phyloP scores from a whole-genome alignment of 2,888 invertebrate genomes.

The Aphidius colemani region DNA sequence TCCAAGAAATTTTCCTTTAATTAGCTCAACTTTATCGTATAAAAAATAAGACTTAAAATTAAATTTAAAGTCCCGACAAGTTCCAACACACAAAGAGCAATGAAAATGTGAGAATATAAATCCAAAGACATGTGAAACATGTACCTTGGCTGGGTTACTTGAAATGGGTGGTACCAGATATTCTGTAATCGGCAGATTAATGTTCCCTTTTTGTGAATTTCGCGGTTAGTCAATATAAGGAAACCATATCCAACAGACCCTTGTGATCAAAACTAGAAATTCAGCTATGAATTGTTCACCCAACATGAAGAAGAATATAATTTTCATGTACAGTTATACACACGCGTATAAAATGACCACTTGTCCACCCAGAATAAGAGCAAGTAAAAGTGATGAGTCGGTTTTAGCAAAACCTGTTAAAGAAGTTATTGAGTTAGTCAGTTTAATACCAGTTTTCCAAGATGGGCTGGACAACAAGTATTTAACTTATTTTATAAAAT shows the following conservation, averaged over 20 bases:
- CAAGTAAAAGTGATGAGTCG: not conserved
- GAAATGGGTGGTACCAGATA: constrained; percentile 56
- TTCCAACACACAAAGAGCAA: not conserved
- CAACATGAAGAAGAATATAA: not conserved
- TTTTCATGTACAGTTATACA: not conserved
- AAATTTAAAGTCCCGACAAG: too few species aligned
- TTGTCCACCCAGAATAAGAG: not conserved
- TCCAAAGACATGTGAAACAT: constrained; percentile 37
- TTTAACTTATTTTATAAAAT: constrained; percentile 14
- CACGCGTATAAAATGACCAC: constrained; percentile 7
- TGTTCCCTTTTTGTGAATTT: constrained; percentile 44
- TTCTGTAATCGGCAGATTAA: constrained; percentile 59
- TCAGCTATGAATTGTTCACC: constrained; percentile 14
- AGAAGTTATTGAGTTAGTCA: constrained; percentile 3
- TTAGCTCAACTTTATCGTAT: too few species aligned
- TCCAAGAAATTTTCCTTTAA: too few species aligned
- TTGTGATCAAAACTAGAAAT: constrained; percentile 9
- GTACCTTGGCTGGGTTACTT: constrained; percentile 49
- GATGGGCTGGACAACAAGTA: constrained; percentile 32
- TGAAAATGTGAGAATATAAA: constrained; percentile 13
- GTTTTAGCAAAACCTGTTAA: constrained; percentile 21
- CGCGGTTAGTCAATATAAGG: constrained; percentile 6
- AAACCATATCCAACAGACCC: constrained; percentile 14
- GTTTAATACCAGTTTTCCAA: constrained; percentile 43
- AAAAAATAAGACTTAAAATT: too few species aligned